Evolutionary conservation across 2,888 invertebrate genomes (phyloP).

Genomic region (Clitarchus hookeri): DNA sequence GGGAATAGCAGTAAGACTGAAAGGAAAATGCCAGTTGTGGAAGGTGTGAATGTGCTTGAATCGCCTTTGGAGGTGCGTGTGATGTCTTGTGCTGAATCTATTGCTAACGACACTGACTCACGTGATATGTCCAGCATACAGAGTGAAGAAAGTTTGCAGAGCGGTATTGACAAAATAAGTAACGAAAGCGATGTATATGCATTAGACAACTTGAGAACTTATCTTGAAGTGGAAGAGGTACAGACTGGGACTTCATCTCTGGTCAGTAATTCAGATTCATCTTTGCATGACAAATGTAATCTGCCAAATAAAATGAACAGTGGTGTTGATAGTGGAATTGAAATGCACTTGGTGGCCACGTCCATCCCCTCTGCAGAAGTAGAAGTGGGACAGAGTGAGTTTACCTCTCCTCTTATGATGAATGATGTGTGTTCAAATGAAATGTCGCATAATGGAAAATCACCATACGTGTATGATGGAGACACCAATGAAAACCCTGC

Average conservation of each 20-base stretch:
- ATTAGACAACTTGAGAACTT: not conserved
- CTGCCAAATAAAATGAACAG: not conserved
- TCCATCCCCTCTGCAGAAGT: not conserved
- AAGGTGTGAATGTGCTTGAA: not conserved
- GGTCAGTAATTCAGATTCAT: not conserved
- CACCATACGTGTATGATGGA: not conserved
- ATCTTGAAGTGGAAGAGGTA: not conserved
- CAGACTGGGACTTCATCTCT: not conserved
- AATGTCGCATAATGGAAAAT: not conserved
- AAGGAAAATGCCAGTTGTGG: not conserved
- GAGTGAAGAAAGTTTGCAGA: not conserved
- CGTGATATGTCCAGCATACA: not conserved
- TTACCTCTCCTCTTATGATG: not conserved
- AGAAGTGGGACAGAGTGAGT: not conserved
- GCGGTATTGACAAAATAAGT: not conserved
- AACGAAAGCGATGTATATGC: not conserved
- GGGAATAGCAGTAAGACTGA: not conserved
- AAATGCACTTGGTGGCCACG: not conserved
- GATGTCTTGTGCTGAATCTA: not conserved
- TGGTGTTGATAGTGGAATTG: not conserved
- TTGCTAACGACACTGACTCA: not conserved
- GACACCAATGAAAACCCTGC: not conserved
- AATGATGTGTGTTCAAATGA: not conserved
- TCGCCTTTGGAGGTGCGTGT: not conserved
- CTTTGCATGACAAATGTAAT: not conserved